A percentile compares a stretch with the other conserved stretches of the same genome.
Conservation (phyloP, 2,888 invertebrate species). For the Drosophila emarginata region DNA sequence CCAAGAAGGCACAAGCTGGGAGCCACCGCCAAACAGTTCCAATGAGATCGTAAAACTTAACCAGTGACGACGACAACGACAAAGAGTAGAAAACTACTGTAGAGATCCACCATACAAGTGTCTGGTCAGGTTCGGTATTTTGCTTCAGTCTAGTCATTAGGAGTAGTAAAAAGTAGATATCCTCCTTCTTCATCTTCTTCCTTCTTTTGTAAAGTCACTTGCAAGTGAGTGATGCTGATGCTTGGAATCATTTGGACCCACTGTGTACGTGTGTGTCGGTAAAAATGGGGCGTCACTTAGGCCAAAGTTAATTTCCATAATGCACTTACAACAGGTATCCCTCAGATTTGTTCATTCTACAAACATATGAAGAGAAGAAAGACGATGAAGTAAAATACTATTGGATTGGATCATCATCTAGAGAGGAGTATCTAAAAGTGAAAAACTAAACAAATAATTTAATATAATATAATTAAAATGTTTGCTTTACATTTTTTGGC, state of each 20-base stretch:
- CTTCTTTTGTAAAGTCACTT: conserved; percentile 68
- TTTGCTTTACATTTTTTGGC: too few species aligned
- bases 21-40: conserved; percentile 18
- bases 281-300: conserved; percentile 68
- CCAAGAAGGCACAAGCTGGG: conserved; percentile 20
- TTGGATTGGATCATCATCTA: background rate
- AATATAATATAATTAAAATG: too few species aligned
- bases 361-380: conserved; percentile 30
- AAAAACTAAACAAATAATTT: too few species aligned
- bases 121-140: background rate
- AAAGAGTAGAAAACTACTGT: conserved; percentile 16
- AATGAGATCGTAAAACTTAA: conserved; percentile 43
- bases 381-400: background rate
- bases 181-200: background rate
- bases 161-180: conserved; percentile 14
- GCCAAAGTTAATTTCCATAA: conserved; percentile 68
- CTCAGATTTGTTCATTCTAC: conserved; percentile 32
- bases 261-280: conserved; percentile 75
- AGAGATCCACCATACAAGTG: conserved; percentile 32
- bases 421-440: background rate
- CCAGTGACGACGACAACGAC: conserved; percentile 11
- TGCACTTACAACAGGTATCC: conserved; percentile 38
- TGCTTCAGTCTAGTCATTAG: conserved; percentile 39
- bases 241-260: conserved; percentile 12
- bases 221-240: conserved; percentile 74